Conservation (phyloP, 2,113 vertebrate genomes). For the Lamprologus sp. region DNA sequence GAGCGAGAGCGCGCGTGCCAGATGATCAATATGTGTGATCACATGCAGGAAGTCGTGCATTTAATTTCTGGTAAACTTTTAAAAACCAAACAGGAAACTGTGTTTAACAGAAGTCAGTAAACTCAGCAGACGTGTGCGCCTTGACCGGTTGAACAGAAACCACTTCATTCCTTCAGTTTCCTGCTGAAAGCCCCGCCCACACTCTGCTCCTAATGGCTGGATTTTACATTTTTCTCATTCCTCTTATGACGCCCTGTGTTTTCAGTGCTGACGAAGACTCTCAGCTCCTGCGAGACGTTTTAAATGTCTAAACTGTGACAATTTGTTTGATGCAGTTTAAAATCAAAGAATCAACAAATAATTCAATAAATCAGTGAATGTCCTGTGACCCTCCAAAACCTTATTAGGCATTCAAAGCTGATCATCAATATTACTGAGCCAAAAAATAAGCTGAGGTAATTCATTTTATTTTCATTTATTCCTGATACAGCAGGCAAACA, state of each 20-base stretch:
- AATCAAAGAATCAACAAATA: not conserved
- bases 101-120: not conserved
- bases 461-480: not conserved
- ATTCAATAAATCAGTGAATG: not conserved
- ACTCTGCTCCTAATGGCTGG: not conserved
- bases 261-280: not conserved
- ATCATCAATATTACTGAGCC: not conserved
- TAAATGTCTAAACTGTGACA: not conserved
- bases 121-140: not conserved
- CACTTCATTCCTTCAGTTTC: not conserved
- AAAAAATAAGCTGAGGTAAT: not conserved
- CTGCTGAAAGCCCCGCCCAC: not conserved
- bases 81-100: not conserved
- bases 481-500: not conserved
- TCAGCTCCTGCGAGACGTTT: not conserved
- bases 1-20: not conserved
- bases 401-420: not conserved
- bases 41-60: not conserved
- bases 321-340: not conserved
- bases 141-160: slow-evolving; percentile 43
- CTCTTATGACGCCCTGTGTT: not conserved
- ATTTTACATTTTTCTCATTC: not conserved
- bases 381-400: not conserved
- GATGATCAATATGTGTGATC: not conserved
- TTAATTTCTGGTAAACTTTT: not conserved